Evolutionary conservation across 2,113 vertebrate species (phyloP).

Genomic region (Myotis davidii): DNA sequence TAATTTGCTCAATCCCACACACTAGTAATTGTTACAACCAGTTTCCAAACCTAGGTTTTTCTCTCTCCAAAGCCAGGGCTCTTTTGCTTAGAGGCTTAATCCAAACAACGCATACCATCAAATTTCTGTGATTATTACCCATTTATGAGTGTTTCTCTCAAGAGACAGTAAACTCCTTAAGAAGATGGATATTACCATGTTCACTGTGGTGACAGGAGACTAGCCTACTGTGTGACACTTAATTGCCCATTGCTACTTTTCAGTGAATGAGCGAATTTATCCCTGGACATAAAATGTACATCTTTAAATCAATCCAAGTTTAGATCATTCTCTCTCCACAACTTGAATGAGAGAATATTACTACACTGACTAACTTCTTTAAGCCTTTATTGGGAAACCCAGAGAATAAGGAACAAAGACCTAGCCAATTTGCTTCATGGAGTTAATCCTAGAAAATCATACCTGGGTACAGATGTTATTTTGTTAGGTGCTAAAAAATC

Average conservation of each 20-base stretch:
- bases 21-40: neutral
- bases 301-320: neutral
- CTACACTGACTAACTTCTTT: neutral
- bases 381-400: neutral
- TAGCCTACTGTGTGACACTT: neutral
- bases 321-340: neutral
- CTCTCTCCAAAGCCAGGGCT: neutral
- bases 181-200: neutral
- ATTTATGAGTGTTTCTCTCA: neutral
- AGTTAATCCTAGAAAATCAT: neutral
- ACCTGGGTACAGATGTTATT: neutral
- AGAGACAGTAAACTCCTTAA: neutral
- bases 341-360: neutral
- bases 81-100: neutral
- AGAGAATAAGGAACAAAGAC: neutral
- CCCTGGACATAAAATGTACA: neutral
- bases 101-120: neutral
- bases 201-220: neutral
- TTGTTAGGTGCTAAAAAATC: neutral
- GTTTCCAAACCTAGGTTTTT: neutral
- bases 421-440: neutral
- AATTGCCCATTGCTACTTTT: neutral
- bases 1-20: neutral
- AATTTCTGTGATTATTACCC: neutral
- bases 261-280: neutral